These are phyloP conservation scores for Bujurquina vittata DNA, from an alignment of 2,113 vertebrate species.

Conservation along the genomic window DNA sequence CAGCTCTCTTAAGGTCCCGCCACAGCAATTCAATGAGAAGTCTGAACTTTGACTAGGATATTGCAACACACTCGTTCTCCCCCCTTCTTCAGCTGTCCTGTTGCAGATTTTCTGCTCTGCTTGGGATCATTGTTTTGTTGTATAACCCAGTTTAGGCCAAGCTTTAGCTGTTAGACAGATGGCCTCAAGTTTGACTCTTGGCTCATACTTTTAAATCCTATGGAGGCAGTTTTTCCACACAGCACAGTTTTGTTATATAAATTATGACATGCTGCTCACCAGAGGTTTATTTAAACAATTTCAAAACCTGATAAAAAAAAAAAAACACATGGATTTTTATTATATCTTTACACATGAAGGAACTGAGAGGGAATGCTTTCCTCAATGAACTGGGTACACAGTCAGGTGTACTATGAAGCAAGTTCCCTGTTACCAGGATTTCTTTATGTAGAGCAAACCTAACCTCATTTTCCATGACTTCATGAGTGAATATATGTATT, in stretches of 20 bases:
- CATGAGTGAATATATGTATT: too few species aligned
- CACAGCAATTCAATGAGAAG: not conserved
- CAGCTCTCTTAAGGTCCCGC: constrained; percentile 5
- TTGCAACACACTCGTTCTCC: not conserved
- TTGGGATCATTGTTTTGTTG: not conserved
- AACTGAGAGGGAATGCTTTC: too few species aligned
- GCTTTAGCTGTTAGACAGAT: not conserved
- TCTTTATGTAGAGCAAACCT: not conserved
- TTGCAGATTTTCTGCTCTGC: not conserved
- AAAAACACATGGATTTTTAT: not conserved
- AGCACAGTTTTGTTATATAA: not conserved
- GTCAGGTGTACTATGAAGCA: not conserved
- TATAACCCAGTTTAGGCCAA: not conserved
- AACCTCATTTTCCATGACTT: too few species aligned
- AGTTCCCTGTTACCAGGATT: not conserved
- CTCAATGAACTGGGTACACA: not conserved
- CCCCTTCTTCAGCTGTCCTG: not conserved
- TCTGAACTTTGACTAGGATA: not conserved
- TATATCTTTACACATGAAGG: not conserved
- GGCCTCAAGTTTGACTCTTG: not conserved
- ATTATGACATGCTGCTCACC: not conserved
- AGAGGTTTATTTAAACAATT: not conserved
- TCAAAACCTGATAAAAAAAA: not conserved
- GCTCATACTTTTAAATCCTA: not conserved
- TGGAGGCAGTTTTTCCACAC: not conserved